These are phyloP conservation scores for Actinernus sp. DNA, from an alignment of 92 coral and sea anemone species.

Conservation along the genomic window DNA sequence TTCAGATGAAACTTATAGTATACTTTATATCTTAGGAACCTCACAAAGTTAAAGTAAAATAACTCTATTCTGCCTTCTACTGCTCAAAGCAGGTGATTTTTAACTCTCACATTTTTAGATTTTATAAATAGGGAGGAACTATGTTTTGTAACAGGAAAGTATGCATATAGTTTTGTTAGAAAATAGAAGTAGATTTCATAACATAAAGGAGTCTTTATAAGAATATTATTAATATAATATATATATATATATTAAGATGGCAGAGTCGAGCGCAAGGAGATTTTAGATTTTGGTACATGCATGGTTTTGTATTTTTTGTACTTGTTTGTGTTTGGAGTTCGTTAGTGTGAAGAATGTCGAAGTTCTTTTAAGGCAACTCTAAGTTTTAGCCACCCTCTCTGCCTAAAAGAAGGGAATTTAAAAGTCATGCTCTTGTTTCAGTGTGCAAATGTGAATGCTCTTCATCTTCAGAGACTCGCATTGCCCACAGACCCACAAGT, in stretches of 20 bases:
- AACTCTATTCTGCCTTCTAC: too few relatives aligned
- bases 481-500: too few relatives aligned
- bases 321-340: neutral
- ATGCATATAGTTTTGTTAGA: constrained; percentile 3
- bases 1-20: too few relatives aligned
- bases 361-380: neutral
- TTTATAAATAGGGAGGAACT: constrained; percentile 41
- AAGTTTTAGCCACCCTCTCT: too few relatives aligned
- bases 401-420: too few relatives aligned
- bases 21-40: too few relatives aligned
- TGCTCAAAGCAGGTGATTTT: constrained; percentile 62
- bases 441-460: too few relatives aligned
- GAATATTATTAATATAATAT: constrained; percentile 50
- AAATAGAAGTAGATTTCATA: constrained; percentile 12
- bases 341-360: neutral
- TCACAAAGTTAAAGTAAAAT: too few relatives aligned
- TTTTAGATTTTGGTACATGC: neutral
- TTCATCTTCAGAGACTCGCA: too few relatives aligned
- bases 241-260: constrained; percentile 11
- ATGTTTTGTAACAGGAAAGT: constrained; percentile 29
- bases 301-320: neutral
- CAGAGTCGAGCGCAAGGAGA: neutral
- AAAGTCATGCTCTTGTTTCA: too few relatives aligned
- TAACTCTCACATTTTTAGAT: constrained; percentile 25
- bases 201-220: constrained; percentile 35